Evolutionary conservation across 2,113 vertebrate species (phyloP), one percentile per base, ranked within the genome.

Genomic region (Nothoprocta perdicaria): DNA sequence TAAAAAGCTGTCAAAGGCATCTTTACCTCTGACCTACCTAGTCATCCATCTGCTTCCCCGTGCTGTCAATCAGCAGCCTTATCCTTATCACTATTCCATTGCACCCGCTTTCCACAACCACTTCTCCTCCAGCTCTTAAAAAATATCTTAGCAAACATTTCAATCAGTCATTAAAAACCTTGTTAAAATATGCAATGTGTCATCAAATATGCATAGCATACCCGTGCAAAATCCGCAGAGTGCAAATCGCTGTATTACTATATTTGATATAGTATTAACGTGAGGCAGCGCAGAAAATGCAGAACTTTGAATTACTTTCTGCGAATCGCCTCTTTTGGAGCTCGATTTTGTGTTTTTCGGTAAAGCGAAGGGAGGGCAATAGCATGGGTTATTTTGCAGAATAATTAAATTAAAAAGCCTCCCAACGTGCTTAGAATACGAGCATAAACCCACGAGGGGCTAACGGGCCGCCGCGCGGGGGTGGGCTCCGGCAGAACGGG

Each of bases 101-200:
- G 94, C 94, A 94, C 95, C 92, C 94, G 89, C 94, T 96, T 92
- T 92, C 96, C 91, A 88, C 93, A 93, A 95, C 65, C 82, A 65
- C 89, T 92, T 96, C 89, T 95, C 85, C 95, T 95, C 93, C 91
- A 94, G 89, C 94, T 94, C 89, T 73, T 94, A 93, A 93, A 95
- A 96, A 96, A 94, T 93, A 93, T 91, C 96, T 92, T 84, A 96
- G 92, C 94, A 96, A 96, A 96, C 94, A 95, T 96, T 95, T 95
- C 95, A 96, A 94, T 96, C 96, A 95, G 96, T 95, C 94, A 96
- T 96, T 96, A 96, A 96, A 96, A 96, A 94, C 95, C 91, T 94
- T 96, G 96, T 96, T 96, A 96, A 96, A 96, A 95, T 96, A 96
- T 96, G 95, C 96, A 96, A 96, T 95, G 95, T 96, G 96, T 96